Evolutionary conservation across 2,797 vertebrate genomes (phyloP), one percentile per base, ranked within the genome.

Genomic region (Sebastes kiyomatsui): DNA sequence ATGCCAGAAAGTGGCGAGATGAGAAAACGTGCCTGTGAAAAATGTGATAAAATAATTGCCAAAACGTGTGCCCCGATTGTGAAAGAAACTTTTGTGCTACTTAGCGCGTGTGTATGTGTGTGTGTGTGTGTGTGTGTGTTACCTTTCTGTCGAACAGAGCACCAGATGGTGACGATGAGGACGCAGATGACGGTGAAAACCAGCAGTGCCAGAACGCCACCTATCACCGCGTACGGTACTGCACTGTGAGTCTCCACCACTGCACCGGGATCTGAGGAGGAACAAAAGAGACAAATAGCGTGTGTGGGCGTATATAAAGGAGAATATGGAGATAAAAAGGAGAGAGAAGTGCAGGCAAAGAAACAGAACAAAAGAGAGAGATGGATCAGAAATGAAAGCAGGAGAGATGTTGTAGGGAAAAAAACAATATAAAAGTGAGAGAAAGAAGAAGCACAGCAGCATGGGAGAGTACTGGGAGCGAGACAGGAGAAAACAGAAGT

Each of bases 91-190:
- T 77, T 28, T 60, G 58, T 72, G 78, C 67, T 20, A 61, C 30
- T 49, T 33, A 20, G 33, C 11, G 33, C 25, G 32, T 16, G 55
- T 13, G 58, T 55, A 25, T 30, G 32, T 60, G 54, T 13, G 46
- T 42, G 72, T 96, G 35, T 42, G 38, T 38, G 38, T 18, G 65
- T 18, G 32, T 60, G 62, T 13, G 38, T 42, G 72, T 96, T 92
- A 98, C 97, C 97, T 97, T 98, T 98, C 94, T 98, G 97, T 81
- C 97, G 95, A 65, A 98, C 97, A 0, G 97, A 97, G 94, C 97
- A 97, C 97, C 97, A 98, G 87, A 98, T 97, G 95, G 97, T 97
- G 92, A 97, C 93, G 65, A 97, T 97, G 81, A 98, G 97, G 78
- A 97, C 96, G 10, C 97, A 98, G 90, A 98, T 97, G 88, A 98